These are phyloP conservation scores for Rhopilema esculentum DNA, from an alignment of 30 jellyfish, hydroid and myxozoan genomes.

Conservation along the genomic window DNA sequence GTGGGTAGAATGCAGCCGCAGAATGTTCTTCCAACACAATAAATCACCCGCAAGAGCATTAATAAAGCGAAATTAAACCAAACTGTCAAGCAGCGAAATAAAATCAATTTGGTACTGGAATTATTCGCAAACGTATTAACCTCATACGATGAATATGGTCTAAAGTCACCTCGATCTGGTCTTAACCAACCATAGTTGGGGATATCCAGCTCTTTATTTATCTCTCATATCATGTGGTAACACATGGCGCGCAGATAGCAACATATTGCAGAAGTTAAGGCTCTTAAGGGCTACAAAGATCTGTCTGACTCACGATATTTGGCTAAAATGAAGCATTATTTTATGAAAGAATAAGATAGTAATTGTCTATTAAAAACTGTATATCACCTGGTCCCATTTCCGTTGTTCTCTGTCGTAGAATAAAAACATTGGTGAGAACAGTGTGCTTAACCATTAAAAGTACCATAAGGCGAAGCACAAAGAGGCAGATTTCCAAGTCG, in stretches of 20 bases:
- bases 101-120: not conserved
- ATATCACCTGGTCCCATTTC: conserved; percentile 69
- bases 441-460: not conserved
- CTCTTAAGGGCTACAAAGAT: not conserved
- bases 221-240: not conserved
- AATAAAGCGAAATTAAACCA: not conserved
- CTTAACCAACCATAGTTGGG: not conserved
- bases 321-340: not conserved
- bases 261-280: not conserved
- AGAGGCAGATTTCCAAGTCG: not conserved
- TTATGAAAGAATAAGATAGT: not conserved
- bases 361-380: not conserved
- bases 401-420: conserved; percentile 74
- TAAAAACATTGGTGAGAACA: conserved; percentile 45
- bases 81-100: not conserved
- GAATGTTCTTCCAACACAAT: not conserved
- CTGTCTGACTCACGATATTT: not conserved
- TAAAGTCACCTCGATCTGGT: not conserved
- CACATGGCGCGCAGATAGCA: not conserved
- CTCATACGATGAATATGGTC: not conserved
- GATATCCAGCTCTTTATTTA: not conserved
- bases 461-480: not conserved
- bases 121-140: not conserved
- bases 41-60: conserved; percentile 27
- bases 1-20: not conserved